Base-by-base conservation (phyloP, 2,113 vertebrate genomes). In the Hiodon alosoides region DNA sequence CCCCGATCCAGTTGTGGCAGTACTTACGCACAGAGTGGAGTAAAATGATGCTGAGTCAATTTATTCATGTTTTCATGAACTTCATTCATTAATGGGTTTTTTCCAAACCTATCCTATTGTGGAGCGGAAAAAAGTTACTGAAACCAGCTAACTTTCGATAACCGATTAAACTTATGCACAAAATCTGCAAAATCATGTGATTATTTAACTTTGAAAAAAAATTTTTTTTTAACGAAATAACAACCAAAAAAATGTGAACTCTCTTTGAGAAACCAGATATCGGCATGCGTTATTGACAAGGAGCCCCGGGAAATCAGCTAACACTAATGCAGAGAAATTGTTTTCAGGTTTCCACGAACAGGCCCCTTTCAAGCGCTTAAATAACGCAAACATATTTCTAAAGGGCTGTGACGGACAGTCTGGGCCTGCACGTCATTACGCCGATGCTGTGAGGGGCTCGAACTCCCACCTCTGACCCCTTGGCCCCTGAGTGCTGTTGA, bases 371-470 rank as follows among this genome's bases (percentile, higher is more conserved):
- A 87, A 86, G 75, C 81, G 76, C 84, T 86, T 89, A 85, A 86
- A 86, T 83, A 86, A 73, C 58, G 60, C 59, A 70, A 58, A 74
- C 79, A 73, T 69, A 71, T 79, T 83, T 72, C 46, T 73, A 71
- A 17, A 68, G 60, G 74, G 67, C 50, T 52, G 62, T 86, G 86
- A 83, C 83, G 82, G 84, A 81, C 50, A 73, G 81, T 73, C 78
- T 5, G 64, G 83, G 87, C 89, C 89, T 90, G 89, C 87, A 89
- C 85, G 88, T 90, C 83, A 85, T 89, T 90, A 90, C 79, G 52
- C 64, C 9, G 65, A 48, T 62, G 58, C 67, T 82, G 83, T 84
- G 87, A 83, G 82, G 80, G 58, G 78, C 80, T 61, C 55, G 82
- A 90, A 88, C 88, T 83, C 62, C 83, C 81, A 76, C 84, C 86